Conservation (phyloP, 2,888 invertebrate genomes). For the Latheticus oryzae region DNA sequence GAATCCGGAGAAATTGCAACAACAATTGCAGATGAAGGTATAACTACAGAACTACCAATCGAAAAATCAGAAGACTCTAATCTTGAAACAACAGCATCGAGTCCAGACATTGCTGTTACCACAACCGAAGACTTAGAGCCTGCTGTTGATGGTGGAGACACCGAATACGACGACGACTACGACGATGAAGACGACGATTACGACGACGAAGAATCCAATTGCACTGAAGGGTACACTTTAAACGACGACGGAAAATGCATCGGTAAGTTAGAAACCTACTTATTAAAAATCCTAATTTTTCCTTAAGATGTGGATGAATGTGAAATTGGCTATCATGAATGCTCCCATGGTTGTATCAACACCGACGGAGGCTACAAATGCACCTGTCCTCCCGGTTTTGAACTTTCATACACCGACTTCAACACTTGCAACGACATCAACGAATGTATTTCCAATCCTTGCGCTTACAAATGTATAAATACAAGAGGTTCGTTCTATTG, state of each 20-base stretch:
- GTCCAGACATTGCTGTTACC: no score
- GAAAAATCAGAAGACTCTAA: no score
- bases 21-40: no score
- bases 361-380: slow-evolving; percentile 70
- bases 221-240: slow-evolving; percentile 17
- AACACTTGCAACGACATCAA: slow-evolving; percentile 61
- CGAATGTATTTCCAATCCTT: slow-evolving; percentile 64
- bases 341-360: slow-evolving; percentile 69
- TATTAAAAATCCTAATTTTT: slow-evolving; percentile 1
- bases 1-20: no score
- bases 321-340: slow-evolving; percentile 62
- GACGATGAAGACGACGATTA: slow-evolving; percentile 35
- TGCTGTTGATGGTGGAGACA: not conserved
- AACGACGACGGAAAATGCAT: slow-evolving; percentile 62
- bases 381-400: slow-evolving; percentile 36
- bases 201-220: slow-evolving; percentile 5
- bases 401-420: slow-evolving; percentile 44
- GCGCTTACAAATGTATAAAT: slow-evolving; percentile 71
- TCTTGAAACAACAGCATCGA: no score
- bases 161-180: slow-evolving; percentile 4
- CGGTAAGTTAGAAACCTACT: slow-evolving; percentile 56
- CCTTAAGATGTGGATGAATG: slow-evolving; percentile 64
- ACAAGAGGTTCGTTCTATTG: slow-evolving; percentile 72
- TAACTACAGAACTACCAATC: not conserved
- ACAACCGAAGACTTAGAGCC: no score